Conservation (phyloP, 2,888 invertebrate genomes). For the Lampropteryx suffumata region DNA sequence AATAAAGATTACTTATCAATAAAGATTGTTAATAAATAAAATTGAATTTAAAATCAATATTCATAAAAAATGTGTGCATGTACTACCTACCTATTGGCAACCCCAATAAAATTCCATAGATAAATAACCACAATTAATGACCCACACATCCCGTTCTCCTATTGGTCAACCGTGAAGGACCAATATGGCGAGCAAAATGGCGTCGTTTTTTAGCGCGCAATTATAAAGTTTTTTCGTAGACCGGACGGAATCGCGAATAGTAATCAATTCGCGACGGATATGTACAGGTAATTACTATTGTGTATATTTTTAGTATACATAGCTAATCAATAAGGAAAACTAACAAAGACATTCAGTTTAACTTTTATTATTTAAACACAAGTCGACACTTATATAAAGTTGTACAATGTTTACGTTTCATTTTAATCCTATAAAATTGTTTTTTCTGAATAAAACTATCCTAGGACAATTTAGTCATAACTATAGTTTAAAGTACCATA, state of each 20-base stretch:
- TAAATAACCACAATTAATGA: constrained; percentile 20
- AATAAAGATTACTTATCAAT: too few relatives aligned
- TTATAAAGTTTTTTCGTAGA: constrained; percentile 37
- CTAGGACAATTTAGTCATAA: too few relatives aligned
- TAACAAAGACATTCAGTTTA: not conserved
- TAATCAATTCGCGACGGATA: constrained; percentile 28
- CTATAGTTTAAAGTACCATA: too few relatives aligned
- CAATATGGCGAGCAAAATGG: constrained; percentile 48
- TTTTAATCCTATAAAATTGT: too few relatives aligned
- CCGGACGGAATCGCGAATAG: constrained; percentile 30
- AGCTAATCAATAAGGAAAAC: constrained; percentile 1
- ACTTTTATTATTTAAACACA: too few relatives aligned
- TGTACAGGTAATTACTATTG: constrained; percentile 6
- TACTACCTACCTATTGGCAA: too few relatives aligned
- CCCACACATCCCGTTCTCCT: constrained; percentile 36
- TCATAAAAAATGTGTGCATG: too few relatives aligned
- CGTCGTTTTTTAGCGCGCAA: constrained; percentile 46
- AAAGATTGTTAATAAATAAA: too few relatives aligned
- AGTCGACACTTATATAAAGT: too few relatives aligned
- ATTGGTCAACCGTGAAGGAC: constrained; percentile 56
- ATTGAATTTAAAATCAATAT: too few relatives aligned
- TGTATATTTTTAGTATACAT: constrained; percentile 19
- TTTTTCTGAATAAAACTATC: too few relatives aligned
- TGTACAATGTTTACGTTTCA: too few relatives aligned
- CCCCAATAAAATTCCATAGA: constrained; percentile 10